Base-by-base conservation (phyloP, 2,113 vertebrate genomes). In the Carettochelys insculpta region DNA sequence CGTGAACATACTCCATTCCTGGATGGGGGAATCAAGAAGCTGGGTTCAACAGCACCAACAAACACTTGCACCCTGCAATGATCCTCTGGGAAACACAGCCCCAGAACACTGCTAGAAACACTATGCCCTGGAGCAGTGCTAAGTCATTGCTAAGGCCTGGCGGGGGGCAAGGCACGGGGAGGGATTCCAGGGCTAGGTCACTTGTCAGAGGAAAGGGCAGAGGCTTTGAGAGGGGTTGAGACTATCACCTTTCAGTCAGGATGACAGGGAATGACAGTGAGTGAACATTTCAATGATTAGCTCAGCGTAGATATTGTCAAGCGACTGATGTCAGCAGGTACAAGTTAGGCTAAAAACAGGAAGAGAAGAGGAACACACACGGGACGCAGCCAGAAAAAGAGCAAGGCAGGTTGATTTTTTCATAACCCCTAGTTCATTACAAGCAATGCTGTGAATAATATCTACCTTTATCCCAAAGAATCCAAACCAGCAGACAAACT, bases 61-160 rank as follows among this genome's bases (percentile, higher is more conserved):
- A 92, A 92, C 90, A 83, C 83, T 83, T 92, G 95, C 95, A 83
- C 86, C 58, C 53, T 10, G 14, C 51, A 77, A 43, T 34, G 43
- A 95, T 87, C 95, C 95, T 75, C 83, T 86, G 83, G 85, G 89
- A 83, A 90, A 93, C 94, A 80, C 88, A 83, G 83, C 79, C 73
- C 91, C 90, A 91, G 82, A 85, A 52, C 9, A 71, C 84, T 77
- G 76, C 79, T n/a, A 17, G 61, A 8, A 65, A n/a, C 61, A 38
- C 34, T 65, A 7, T 61, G 58, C 31, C 58, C 34, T 61, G 58
- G 58, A 34, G 58, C 58, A 61, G 58, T 4, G 58, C 4, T 61
- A 17, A 48, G 87, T 94, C 92, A 71, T 3, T 1, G 51, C 84
- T 4, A 11, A n/a, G 88, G 88, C 77, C 17, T 0, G 0, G 24